Conservation (phyloP, 2,113 vertebrate species). For the Forbesichthys papilliferus region DNA sequence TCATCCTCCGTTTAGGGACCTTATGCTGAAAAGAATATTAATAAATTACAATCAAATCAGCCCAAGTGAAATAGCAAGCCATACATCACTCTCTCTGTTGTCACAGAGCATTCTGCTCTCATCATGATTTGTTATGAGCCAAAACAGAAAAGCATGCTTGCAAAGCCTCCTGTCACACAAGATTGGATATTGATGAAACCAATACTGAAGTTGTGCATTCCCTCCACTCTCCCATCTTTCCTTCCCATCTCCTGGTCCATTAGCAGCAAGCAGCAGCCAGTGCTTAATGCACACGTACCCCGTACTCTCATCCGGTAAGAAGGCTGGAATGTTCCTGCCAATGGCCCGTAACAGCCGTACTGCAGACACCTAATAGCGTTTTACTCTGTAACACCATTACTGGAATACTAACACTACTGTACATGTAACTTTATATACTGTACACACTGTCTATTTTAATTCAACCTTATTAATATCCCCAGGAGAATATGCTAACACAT, state of each 20-base stretch:
- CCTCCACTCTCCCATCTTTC: constrained; percentile 1
- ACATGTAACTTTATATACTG: too few relatives aligned
- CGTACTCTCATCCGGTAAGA: constrained; percentile 20
- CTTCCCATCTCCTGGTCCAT: constrained; percentile 9
- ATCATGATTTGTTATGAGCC: constrained; percentile 49
- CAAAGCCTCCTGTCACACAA: constrained; percentile 45
- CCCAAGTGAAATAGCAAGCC: constrained; percentile 31
- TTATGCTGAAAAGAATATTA: neutral
- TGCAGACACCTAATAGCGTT: too few relatives aligned
- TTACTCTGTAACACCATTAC: too few relatives aligned
- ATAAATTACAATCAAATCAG: constrained; percentile 29
- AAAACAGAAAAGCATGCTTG: constrained; percentile 46
- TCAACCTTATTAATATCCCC: too few relatives aligned
- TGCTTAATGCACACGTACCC: neutral
- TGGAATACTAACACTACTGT: too few relatives aligned
- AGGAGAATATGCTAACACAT: too few relatives aligned
- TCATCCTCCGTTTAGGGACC: constrained; percentile 12
- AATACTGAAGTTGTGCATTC: constrained; percentile 34
- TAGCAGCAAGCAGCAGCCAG: constrained; percentile 10
- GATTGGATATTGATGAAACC: constrained; percentile 59
- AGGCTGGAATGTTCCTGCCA: constrained; percentile 8
- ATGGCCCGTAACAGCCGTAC: neutral
- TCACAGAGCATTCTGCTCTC: constrained; percentile 36
- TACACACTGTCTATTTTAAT: too few relatives aligned
- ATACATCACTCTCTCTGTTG: constrained; percentile 36